Evolutionary conservation across 2,113 vertebrate genomes (phyloP), one percentile per base, ranked within the genome.

Genomic region (Chunga burmeisteri): DNA sequence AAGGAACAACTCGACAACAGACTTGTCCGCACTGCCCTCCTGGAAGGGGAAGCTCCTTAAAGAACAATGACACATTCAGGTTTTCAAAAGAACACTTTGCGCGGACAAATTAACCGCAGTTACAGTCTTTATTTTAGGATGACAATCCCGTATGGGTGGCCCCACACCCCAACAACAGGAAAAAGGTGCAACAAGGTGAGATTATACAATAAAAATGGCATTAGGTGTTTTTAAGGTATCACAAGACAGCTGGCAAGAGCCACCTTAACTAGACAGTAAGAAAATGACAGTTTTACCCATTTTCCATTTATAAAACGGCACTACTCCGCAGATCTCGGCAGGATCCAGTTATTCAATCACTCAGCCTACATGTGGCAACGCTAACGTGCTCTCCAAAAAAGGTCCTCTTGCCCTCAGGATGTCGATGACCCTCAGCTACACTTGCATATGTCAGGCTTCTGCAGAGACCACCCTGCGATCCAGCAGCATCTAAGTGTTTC

Each of bases 291-390:
- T 27, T 91, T 97, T 97, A 97, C 96, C 95, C 94, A 96, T 94
- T 96, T 92, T 93, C 97, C 96, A 97, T 96, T 61, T 96, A 97
- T 68, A 53, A 65, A 56, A 2, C 0, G n/a, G 84, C 77, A 17
- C 84, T 9, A 7, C 81, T 80, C 61, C 2, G 23, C 71, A 70
- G 71, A 36, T 32, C 26, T 71, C 22, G 2, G 52, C 34, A 3
- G 80, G 79, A 55, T 78, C 66, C 91, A 10, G 13, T 2, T 29
- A 40, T 5, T 63, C 23, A 20, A 0, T 42, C 32, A 1, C 85
- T 52, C 86, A 79, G 90, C 61, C 84, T 11, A 53, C 63, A 67
- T 0, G 66, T 2, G 71, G 71, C 70, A 44, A 29, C 4, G 2
- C 87, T 17, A 29, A 10, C 0, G 1, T 8, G 63, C 34, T 68